A percentile compares a stretch with the other conserved stretches of the same genome.
Evolutionary conservation across 2,888 invertebrate species (phyloP).

Genomic region (Watsonalla cultraria): DNA sequence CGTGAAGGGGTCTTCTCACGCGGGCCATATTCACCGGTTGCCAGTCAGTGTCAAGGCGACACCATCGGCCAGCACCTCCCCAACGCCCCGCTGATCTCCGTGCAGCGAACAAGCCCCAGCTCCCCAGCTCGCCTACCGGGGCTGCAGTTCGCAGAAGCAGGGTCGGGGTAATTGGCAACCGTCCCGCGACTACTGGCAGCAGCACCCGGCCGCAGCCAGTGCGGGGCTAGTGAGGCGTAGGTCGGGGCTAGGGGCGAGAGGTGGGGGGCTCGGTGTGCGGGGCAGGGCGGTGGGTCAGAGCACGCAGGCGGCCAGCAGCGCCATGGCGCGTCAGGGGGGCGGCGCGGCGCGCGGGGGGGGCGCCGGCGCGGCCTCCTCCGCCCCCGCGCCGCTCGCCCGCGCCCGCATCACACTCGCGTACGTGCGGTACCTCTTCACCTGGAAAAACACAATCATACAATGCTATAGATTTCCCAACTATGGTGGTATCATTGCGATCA

Average conservation of each 20-base stretch:
- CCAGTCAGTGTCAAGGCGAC: too few relatives aligned
- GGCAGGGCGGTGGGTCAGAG: conserved; percentile 64
- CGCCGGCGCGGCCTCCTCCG: conserved; percentile 75
- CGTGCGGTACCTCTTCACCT: conserved; percentile 91
- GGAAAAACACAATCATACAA: conserved; percentile 17
- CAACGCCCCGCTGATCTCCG: too few relatives aligned
- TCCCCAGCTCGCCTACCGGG: too few relatives aligned
- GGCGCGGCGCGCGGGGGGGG: conserved; percentile 48
- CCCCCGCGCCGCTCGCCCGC: conserved; percentile 73
- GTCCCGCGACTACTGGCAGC: too few relatives aligned
- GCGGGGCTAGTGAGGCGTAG: conserved; percentile 2
- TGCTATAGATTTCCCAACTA: too few relatives aligned
- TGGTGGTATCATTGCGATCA: too few relatives aligned
- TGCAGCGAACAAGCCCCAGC: not conserved
- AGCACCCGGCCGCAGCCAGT: conserved; percentile 4
- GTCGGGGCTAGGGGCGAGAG: conserved; percentile 12
- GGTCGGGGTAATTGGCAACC: too few relatives aligned
- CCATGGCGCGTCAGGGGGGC: conserved; percentile 85
- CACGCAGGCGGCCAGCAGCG: conserved; percentile 90
- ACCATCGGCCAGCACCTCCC: too few relatives aligned
- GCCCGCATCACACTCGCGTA: conserved; percentile 87
- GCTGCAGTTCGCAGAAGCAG: not conserved
- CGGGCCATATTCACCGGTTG: too few relatives aligned
- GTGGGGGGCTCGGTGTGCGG: conserved; percentile 11
- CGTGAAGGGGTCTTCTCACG: too few relatives aligned